Evolutionary conservation across 2,888 invertebrate genomes (phyloP).

Genomic region (Sympetrum striolatum): DNA sequence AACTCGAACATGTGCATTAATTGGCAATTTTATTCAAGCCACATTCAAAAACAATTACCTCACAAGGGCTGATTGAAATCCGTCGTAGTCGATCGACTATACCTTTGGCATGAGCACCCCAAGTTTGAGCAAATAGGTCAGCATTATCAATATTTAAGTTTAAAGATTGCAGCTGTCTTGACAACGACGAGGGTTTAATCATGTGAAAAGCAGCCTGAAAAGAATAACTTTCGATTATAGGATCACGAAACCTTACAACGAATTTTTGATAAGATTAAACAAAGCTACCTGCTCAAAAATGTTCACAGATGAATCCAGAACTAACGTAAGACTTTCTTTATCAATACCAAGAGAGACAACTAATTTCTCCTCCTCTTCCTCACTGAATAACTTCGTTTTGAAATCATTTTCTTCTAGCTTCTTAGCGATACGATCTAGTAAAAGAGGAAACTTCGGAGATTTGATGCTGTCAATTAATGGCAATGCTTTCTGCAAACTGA

Average conservation of each 20-base stretch:
- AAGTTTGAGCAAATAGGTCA: slow-evolving; percentile 63
- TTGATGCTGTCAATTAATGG: slow-evolving; percentile 48
- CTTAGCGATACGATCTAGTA: slow-evolving; percentile 48
- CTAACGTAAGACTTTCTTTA: slow-evolving; percentile 46
- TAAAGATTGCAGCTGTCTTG: slow-evolving; percentile 61
- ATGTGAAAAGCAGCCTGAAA: slow-evolving; percentile 54
- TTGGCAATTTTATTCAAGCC: background rate
- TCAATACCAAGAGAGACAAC: slow-evolving; percentile 47
- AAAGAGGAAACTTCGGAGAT: slow-evolving; percentile 48
- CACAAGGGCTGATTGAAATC: slow-evolving; percentile 47
- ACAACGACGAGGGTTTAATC: slow-evolving; percentile 64
- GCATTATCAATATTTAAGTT: slow-evolving; percentile 63
- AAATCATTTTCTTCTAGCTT: slow-evolving; percentile 44
- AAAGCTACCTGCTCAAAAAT: slow-evolving; percentile 48
- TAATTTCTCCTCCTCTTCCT: slow-evolving; percentile 49
- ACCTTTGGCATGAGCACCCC: slow-evolving; percentile 63
- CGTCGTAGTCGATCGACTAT: slow-evolving; percentile 62
- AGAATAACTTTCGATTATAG: background rate
- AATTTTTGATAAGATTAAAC: too few relatives aligned
- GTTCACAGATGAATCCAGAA: slow-evolving; percentile 47
- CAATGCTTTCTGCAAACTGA: slow-evolving; percentile 47
- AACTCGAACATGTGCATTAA: background rate
- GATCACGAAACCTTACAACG: background rate
- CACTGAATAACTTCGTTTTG: slow-evolving; percentile 47
- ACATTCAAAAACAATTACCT: slow-evolving; percentile 44